Conservation (phyloP, 1,140 invertebrate genomes). For the Drosophila quadrilineata region DNA sequence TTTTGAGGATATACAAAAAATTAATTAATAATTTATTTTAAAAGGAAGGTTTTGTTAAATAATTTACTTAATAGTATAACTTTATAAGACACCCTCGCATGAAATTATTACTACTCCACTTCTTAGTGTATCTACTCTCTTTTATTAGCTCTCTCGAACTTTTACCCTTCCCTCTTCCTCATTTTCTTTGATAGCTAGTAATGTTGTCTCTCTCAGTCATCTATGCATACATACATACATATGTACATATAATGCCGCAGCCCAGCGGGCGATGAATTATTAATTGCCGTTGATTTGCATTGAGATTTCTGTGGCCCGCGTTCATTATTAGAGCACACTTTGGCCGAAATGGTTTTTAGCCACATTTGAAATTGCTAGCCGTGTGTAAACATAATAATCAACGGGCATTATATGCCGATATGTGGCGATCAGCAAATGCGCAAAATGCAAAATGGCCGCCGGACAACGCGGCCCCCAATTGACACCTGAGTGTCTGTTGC, state of each 20-base stretch:
- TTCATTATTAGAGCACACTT: conserved; percentile 53
- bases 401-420: conserved; percentile 56
- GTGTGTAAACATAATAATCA: conserved; percentile 77
- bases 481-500: conserved; percentile 64
- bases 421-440: conserved; percentile 61
- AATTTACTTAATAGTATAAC: too few species aligned
- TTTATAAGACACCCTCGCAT: background rate
- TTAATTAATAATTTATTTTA: background rate
- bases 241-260: conserved; percentile 49
- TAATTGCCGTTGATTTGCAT: conserved; percentile 79
- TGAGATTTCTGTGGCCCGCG: conserved; percentile 60
- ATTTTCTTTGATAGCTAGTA: background rate
- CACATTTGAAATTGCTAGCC: conserved; percentile 33
- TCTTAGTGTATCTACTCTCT: background rate
- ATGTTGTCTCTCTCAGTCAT: conserved; percentile 6
- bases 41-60: background rate
- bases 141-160: background rate
- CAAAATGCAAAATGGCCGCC: conserved; percentile 68
- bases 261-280: conserved; percentile 75
- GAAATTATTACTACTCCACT: background rate
- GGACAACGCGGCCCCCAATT: conserved; percentile 68
- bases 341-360: conserved; percentile 32
- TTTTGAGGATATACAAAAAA: too few species aligned
- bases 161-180: background rate
- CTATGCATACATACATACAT: conserved; percentile 56